Percentiles rank a stretch among this genome's conserved stretches.
These are phyloP conservation scores for Drosophila novamexicana DNA, from an alignment of 1,140 invertebrate genomes.

Conservation along the genomic window DNA sequence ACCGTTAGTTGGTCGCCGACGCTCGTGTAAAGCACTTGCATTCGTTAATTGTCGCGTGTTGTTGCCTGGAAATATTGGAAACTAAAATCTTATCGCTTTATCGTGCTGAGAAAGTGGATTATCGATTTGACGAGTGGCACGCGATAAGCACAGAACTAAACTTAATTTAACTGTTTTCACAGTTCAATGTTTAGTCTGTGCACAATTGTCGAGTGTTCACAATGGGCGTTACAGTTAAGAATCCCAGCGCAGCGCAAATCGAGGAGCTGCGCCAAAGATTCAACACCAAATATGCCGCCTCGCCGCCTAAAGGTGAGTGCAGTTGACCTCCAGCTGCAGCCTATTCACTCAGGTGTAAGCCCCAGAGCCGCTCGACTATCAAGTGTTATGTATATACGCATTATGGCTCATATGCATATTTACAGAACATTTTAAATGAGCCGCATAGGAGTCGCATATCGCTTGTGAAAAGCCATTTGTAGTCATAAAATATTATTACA, in stretches of 20 bases:
- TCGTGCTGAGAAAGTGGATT: conserved; percentile 64
- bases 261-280: conserved; percentile 86
- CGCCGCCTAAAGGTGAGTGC: conserved; percentile 74
- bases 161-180: conserved; percentile 31
- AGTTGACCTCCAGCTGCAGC: background rate
- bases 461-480: background rate
- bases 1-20: conserved; percentile 59
- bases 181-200: conserved; percentile 48
- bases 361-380: background rate
- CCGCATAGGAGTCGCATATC: background rate
- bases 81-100: conserved; percentile 61
- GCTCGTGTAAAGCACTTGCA: conserved; percentile 60
- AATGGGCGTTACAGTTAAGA: conserved; percentile 66
- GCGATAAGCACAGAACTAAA: conserved; percentile 32
- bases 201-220: conserved; percentile 31
- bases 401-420: background rate
- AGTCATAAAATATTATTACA: conserved; percentile 6
- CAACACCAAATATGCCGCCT: conserved; percentile 85
- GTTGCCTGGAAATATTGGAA: background rate
- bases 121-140: conserved; percentile 49
- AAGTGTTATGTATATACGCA: conserved; percentile 5
- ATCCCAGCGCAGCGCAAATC: conserved; percentile 84
- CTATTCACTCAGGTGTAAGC: conserved; percentile 9
- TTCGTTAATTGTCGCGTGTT: conserved; percentile 15
- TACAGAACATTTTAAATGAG: conserved; percentile 1